These are phyloP conservation scores for Leucophenga maculata DNA, from an alignment of 2,888 invertebrate genomes.

Conservation along the genomic window DNA sequence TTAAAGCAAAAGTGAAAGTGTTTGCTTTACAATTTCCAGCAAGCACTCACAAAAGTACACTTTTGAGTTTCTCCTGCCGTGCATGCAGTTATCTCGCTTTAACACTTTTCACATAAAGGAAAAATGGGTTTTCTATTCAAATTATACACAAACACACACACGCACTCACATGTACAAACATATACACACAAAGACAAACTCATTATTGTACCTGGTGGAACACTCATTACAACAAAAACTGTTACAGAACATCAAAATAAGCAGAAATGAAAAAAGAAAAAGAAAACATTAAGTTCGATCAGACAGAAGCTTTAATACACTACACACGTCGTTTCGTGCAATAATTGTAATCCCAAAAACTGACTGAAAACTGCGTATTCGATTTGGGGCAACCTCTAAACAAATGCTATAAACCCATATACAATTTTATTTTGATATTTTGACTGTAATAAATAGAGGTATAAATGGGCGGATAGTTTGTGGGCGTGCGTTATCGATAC, in stretches of 20 bases:
- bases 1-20: background rate
- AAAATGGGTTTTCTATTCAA: background rate
- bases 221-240: conserved; percentile 40
- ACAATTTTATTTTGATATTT: too few relatives aligned
- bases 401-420: too few relatives aligned
- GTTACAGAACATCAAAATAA: background rate
- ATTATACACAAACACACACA: background rate
- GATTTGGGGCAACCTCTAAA: too few relatives aligned
- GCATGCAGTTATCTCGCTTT: background rate
- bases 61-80: background rate
- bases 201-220: background rate
- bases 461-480: too few relatives aligned
- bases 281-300: too few relatives aligned
- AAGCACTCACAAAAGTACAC: background rate
- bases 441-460: too few relatives aligned
- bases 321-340: too few relatives aligned
- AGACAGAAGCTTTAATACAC: too few relatives aligned
- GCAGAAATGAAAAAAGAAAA: conserved; percentile 42
- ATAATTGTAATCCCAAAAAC: too few relatives aligned
- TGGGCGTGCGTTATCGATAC: too few relatives aligned
- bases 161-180: background rate
- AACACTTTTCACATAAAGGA: background rate
- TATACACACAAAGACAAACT: background rate
- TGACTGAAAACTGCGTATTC: too few relatives aligned
- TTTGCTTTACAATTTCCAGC: background rate